These are phyloP conservation scores for Polydrusus pterygomalis DNA, from an alignment of 2,888 invertebrate species.

Conservation along the genomic window DNA sequence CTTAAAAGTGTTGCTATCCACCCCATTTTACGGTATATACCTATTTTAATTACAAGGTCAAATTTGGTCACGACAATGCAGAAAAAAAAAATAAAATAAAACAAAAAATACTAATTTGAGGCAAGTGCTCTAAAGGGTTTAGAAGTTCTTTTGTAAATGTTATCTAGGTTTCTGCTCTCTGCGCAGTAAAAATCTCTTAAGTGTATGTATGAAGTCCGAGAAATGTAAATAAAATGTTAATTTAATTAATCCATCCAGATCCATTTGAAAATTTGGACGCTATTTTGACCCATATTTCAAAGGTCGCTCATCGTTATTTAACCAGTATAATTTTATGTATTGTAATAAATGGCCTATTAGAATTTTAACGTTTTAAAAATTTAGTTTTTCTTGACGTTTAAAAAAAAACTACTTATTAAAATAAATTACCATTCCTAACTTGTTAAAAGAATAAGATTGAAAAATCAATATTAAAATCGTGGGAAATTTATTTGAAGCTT, in stretches of 20 bases:
- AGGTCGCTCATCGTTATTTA: no score
- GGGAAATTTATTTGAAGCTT: no score
- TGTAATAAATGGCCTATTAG: neutral
- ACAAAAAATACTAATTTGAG: conserved; percentile 37
- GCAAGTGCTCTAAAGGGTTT: conserved; percentile 41
- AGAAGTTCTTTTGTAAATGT: conserved; percentile 55
- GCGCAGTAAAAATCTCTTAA: conserved; percentile 35
- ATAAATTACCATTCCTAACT: no score
- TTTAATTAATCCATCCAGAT: conserved; percentile 62
- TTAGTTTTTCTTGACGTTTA: neutral
- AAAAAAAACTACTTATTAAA: no score
- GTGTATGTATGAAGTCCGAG: conserved; percentile 56
- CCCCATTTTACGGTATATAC: no score
- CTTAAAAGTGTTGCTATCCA: no score
- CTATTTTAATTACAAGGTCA: no score
- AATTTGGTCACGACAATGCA: neutral
- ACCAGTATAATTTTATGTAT: neutral
- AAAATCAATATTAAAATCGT: no score
- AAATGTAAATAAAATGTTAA: conserved; percentile 63
- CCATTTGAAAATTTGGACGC: conserved; percentile 57
- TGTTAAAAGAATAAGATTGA: no score
- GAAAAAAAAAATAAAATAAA: conserved; percentile 18
- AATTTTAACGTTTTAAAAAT: neutral
- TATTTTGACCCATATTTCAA: neutral
- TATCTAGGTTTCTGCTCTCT: conserved; percentile 47